Evolutionary conservation across 2,113 vertebrate species (phyloP).

Genomic region (Myrmecophaga tridactyla): DNA sequence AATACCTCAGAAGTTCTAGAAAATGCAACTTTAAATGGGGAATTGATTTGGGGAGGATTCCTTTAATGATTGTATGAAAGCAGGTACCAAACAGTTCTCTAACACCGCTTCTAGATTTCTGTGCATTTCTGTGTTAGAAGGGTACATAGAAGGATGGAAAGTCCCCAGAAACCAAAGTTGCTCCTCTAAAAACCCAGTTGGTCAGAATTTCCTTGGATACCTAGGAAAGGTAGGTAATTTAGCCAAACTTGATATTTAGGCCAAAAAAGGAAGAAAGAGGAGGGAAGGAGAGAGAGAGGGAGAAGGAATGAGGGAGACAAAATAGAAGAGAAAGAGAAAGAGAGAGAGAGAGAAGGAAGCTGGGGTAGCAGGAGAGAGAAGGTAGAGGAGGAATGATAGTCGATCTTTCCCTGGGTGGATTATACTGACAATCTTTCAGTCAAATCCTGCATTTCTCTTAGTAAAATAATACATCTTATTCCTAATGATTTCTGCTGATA

Average conservation of each 20-base stretch:
- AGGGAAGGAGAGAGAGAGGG: too few species aligned
- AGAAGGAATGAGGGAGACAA: rapidly evolving
- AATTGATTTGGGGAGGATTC: not conserved
- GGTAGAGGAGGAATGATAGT: not conserved
- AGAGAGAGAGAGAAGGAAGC: not conserved
- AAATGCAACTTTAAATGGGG: not conserved
- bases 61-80: not conserved
- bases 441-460: not conserved
- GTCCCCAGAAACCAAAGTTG: not conserved
- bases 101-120: not conserved
- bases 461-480: not conserved
- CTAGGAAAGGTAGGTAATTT: not conserved
- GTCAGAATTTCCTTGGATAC: not conserved
- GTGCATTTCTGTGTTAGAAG: not conserved
- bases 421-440: not conserved
- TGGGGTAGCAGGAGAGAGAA: too few species aligned
- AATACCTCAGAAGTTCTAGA: not conserved
- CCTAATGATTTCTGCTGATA: not conserved
- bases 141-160: not conserved
- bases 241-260: not conserved
- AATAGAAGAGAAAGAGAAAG: too few species aligned
- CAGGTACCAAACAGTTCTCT: not conserved
- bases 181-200: not conserved
- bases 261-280: not conserved
- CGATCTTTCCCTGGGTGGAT: not conserved